Percentiles rank a stretch among this genome's conserved stretches.
These are phyloP conservation scores for Polypterus senegalus DNA, from an alignment of 2,113 vertebrate genomes.

Conservation along the genomic window DNA sequence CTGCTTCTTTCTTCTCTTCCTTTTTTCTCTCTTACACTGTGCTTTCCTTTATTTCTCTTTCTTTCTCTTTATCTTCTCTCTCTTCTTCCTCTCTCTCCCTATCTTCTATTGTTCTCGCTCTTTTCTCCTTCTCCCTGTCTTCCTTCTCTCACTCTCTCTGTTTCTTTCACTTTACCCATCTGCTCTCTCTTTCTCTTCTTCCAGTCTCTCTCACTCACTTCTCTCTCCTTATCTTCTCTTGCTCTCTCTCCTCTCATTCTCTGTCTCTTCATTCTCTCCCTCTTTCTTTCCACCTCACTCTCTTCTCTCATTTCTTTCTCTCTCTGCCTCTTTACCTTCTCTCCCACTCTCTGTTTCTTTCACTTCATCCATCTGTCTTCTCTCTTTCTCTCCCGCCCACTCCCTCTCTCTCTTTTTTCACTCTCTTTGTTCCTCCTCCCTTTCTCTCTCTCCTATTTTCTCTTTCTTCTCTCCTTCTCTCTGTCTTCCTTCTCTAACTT, in stretches of 20 bases:
- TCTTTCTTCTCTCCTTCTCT: not conserved
- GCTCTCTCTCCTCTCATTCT: too few species aligned
- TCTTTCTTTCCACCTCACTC: too few species aligned
- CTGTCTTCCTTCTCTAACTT: not conserved
- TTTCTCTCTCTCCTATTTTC: not conserved
- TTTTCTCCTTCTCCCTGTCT: too few species aligned
- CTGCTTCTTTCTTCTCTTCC: not conserved
- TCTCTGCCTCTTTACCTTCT: not conserved
- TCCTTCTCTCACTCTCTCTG: too few species aligned
- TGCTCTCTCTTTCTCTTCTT: too few species aligned
- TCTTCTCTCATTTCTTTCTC: not conserved
- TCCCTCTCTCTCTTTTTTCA: not conserved
- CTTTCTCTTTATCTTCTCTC: not conserved
- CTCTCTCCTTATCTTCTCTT: too few species aligned
- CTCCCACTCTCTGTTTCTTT: not conserved
- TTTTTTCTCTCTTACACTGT: too few species aligned
- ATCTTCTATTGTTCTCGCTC: too few species aligned
- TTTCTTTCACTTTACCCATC: too few species aligned
- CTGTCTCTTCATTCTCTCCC: too few species aligned
- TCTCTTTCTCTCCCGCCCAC: not conserved
- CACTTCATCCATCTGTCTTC: not conserved
- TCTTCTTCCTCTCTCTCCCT: not conserved
- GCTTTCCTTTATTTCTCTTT: not conserved
- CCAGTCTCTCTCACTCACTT: too few species aligned
- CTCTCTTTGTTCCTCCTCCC: not conserved